These are phyloP conservation scores for Sarcophaga rosellei DNA, from an alignment of 2,888 invertebrate species.

Conservation along the genomic window DNA sequence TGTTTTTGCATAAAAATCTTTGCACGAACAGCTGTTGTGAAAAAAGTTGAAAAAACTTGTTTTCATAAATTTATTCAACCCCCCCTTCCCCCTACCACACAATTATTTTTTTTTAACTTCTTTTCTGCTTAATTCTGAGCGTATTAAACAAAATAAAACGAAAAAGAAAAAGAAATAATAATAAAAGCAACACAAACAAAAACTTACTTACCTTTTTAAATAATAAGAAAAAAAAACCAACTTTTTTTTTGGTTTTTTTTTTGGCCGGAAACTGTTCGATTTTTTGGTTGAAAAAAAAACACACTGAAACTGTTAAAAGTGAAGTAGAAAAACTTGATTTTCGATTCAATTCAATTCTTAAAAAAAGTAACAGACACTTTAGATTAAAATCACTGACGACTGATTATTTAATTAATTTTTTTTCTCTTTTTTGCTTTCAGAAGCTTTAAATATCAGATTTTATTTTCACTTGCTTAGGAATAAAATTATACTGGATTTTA, in stretches of 20 bases:
- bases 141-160: neutral
- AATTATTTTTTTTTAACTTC: neutral
- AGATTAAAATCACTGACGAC: neutral
- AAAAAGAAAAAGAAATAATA: neutral
- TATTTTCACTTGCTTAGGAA: constrained; percentile 3
- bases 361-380: constrained; percentile 1
- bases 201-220: constrained; percentile 20
- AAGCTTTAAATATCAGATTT: neutral
- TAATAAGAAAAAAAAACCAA: neutral
- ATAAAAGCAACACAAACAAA: neutral
- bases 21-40: constrained; percentile 41
- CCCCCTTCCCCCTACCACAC: too few relatives aligned
- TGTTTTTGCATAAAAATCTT: neutral
- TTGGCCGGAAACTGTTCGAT: constrained; percentile 39
- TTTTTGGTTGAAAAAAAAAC: neutral
- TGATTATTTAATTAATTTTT: neutral
- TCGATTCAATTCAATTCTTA: neutral
- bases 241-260: constrained; percentile 15
- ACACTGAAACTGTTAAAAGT: neutral
- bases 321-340: constrained; percentile 13
- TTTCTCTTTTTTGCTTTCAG: too few relatives aligned
- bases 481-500: neutral
- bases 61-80: neutral
- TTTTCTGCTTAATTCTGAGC: constrained; percentile 29
- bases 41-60: neutral